Base-by-base conservation (phyloP, 2,888 invertebrate genomes). In the Microctonus brassicae region DNA sequence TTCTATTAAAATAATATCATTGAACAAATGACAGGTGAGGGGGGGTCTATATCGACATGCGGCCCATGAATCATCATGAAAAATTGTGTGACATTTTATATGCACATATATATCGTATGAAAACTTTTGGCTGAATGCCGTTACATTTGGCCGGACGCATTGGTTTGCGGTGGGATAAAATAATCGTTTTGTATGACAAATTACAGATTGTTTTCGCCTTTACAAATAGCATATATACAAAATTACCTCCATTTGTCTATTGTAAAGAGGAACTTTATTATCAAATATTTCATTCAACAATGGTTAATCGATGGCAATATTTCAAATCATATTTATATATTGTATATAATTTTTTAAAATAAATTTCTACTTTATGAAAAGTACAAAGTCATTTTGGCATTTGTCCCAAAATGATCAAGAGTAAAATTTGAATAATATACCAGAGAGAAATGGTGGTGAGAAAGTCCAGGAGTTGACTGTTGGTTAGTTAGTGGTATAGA, bases 331-430 rank as follows among this genome's bases (percentile, higher is more conserved):
- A 60, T 36, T 20, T n/a, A 33, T 36, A 34, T 26, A 24, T 26
- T 26, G 22, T 10, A 13, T 13, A 55, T 24, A 13, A 26, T 7
- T 24, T 55, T 22, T 20, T 26, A 13, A 13, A 55, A 26, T 4
- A 55, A 10, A n/a, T 17, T 62, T 17, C 17, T 24, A 34, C 13
- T 39, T 62, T 26, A 13, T 57, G 57, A 20, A 42, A 69, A 22
- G 7, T 55, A 36, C 17, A 13, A 36, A 11, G 36, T 2, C 34
- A 55, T 70, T 69, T 70, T 76, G 74, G 74, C 69, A 61, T 60
- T 69, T 57, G 75, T 73, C 73, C 76, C 76, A 77, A 78, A 77
- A n/a, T 76, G 69, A 78, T 76, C 72, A 75, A 24, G 42, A 57
- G 58, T 65, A 66, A 75, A 77, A 73, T 77, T 75, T 78, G 20